phyloP scores from a whole-genome alignment of 2,113 vertebrate species.

The Oryzias melastigma region DNA sequence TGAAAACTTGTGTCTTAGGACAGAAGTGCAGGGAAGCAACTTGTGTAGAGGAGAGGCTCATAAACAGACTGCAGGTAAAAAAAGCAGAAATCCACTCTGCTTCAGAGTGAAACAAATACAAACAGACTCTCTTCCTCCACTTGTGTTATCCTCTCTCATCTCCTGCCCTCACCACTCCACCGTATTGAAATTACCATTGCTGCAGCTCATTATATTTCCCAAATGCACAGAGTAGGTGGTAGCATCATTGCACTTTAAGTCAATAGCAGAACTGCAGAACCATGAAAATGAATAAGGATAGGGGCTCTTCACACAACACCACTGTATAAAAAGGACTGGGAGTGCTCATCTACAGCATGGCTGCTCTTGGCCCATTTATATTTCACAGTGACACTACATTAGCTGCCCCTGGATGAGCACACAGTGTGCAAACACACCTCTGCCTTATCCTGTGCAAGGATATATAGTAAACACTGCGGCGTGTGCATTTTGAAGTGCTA shows the following conservation, averaged over 20 bases:
- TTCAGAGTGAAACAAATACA: slow-evolving; percentile 44
- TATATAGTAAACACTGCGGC: slow-evolving; percentile 20
- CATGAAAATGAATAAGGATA: slow-evolving; percentile 62
- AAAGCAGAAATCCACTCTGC: slow-evolving; percentile 36
- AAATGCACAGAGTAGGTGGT: slow-evolving; percentile 56
- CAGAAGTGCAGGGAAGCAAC: slow-evolving; percentile 41
- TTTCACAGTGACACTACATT: slow-evolving; percentile 66
- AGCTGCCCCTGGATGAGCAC: slow-evolving; percentile 58
- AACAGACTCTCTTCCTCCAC: slow-evolving; percentile 33
- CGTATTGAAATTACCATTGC: slow-evolving; percentile 56
- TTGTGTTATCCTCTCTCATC: slow-evolving; percentile 48
- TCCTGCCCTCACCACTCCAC: slow-evolving; percentile 49
- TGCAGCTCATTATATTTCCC: slow-evolving; percentile 56
- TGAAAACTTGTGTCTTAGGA: slow-evolving; percentile 62
- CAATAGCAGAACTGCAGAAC: slow-evolving; percentile 53
- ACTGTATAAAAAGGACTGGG: slow-evolving; percentile 51
- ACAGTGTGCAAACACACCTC: slow-evolving; percentile 21
- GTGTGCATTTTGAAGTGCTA: slow-evolving; percentile 3
- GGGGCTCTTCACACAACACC: slow-evolving; percentile 55
- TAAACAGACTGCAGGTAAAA: slow-evolving; percentile 19
- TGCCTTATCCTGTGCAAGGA: slow-evolving; percentile 18
- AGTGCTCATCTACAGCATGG: slow-evolving; percentile 58
- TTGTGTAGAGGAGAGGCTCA: slow-evolving; percentile 32
- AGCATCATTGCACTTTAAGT: slow-evolving; percentile 67
- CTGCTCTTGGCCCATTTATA: slow-evolving; percentile 63